These are phyloP conservation scores for Bettongia penicillata DNA, from an alignment of 2,113 vertebrate genomes.

Conservation along the genomic window DNA sequence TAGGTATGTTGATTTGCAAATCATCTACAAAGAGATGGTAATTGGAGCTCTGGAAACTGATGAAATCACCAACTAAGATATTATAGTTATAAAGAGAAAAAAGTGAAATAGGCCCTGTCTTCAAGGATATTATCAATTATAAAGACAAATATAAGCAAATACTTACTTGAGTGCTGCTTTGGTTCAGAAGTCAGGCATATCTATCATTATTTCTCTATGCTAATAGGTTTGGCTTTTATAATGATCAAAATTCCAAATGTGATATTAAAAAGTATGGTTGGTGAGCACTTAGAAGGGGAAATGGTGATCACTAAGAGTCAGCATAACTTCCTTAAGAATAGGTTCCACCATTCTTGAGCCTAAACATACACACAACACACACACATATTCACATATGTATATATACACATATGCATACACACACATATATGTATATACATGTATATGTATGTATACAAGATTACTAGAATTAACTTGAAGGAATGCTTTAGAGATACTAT, in stretches of 20 bases:
- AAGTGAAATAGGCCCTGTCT: neutral
- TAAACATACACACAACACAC: too few relatives aligned
- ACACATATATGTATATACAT: too few relatives aligned
- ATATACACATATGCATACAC: too few relatives aligned
- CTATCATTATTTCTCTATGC: neutral
- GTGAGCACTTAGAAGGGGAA: neutral
- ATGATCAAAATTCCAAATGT: neutral
- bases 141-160: neutral
- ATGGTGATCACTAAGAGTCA: neutral
- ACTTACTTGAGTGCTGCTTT: neutral
- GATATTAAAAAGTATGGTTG: neutral
- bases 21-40: neutral
- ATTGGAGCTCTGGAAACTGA: neutral
- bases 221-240: neutral
- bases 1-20: neutral
- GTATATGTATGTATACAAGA: too few relatives aligned
- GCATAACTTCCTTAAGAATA: neutral
- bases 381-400: too few relatives aligned
- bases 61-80: neutral
- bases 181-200: neutral
- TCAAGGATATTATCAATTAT: neutral
- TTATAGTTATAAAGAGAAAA: neutral
- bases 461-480: neutral
- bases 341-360: neutral
- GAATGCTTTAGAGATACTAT: neutral